Conservation (phyloP, 2,888 invertebrate genomes). For the Lycia hirtaria region DNA sequence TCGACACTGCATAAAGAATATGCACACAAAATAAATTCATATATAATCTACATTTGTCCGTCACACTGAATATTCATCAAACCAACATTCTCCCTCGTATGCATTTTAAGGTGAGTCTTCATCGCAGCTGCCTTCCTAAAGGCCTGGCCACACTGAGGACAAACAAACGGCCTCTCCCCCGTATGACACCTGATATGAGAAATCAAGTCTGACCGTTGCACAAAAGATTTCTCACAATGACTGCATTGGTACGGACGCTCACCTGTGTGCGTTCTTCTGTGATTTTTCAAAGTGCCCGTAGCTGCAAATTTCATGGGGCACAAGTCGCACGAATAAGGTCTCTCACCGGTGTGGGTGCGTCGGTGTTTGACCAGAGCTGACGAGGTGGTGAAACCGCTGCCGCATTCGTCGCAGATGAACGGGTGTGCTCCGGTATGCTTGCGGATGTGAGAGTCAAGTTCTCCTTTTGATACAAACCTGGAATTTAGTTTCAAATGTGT, state of each 20-base stretch:
- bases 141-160: constrained; percentile 76
- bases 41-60: neutral
- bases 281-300: constrained; percentile 85
- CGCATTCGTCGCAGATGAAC: constrained; percentile 84
- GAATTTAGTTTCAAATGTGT: constrained; percentile 6
- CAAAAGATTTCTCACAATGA: constrained; percentile 84
- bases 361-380: constrained; percentile 85
- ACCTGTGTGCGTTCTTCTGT: constrained; percentile 83
- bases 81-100: constrained; percentile 46
- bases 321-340: constrained; percentile 85
- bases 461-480: constrained; percentile 82
- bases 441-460: constrained; percentile 82
- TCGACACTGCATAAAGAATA: too few relatives aligned
- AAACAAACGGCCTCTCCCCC: constrained; percentile 76
- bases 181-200: constrained; percentile 85
- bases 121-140: constrained; percentile 83
- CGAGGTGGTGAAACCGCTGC: constrained; percentile 85
- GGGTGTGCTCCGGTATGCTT: constrained; percentile 87
- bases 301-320: constrained; percentile 85
- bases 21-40: neutral
- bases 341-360: constrained; percentile 85
- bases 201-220: constrained; percentile 84
- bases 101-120: constrained; percentile 79
- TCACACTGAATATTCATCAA: constrained; percentile 36
- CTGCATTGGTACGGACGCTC: constrained; percentile 85